Evolutionary conservation across 2,888 invertebrate species (phyloP), one percentile per base, ranked within the genome.

Genomic region (Mechanitis messenoides): DNA sequence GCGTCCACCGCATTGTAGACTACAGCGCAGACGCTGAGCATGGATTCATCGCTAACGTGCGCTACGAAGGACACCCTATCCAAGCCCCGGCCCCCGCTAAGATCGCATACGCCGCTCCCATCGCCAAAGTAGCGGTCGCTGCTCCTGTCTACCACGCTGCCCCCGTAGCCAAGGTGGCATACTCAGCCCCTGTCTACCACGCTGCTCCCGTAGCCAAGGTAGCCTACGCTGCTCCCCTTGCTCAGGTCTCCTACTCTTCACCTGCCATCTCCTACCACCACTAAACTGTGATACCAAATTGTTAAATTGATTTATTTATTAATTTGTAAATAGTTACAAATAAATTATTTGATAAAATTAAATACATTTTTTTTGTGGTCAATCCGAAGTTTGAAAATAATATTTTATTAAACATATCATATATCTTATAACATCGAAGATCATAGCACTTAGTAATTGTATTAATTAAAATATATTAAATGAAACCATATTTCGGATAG

Each of bases 31-130:
- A 89, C 74, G 79, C 80, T 58, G 80, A 74, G 63, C 72, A 84
- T 72, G 90, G 90, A 53, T 90, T 90, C 81, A 88, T 86, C 77
- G 90, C 90, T 45, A 71, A 78, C 63, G 90, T 90, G 28, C 83
- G 84, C 46, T 87, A 88, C 71, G 88, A 90, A 68, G 87, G 88
- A 11, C 79, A 82, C 35, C 81, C 86, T 42, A 69, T 72, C 45
- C 62, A 70, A 33, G 72, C 77, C 71, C 57, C 71, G 1, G 70
- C 70, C 33, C 67, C 68, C 53, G 69, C 72, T 7, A 66, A 72
- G 62, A 53, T 72, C 35, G 68, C 72, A 33, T 69, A 70, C 38
- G 68, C 71, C 33, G 68, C 70, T 9, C 68, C 75, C 20, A 62
- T 72, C 2, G 71, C 77, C 33, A 75, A 75, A 62, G 60, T 75